Evolutionary conservation across 2,797 vertebrate species (phyloP).

Genomic region (Ceryle rudis): DNA sequence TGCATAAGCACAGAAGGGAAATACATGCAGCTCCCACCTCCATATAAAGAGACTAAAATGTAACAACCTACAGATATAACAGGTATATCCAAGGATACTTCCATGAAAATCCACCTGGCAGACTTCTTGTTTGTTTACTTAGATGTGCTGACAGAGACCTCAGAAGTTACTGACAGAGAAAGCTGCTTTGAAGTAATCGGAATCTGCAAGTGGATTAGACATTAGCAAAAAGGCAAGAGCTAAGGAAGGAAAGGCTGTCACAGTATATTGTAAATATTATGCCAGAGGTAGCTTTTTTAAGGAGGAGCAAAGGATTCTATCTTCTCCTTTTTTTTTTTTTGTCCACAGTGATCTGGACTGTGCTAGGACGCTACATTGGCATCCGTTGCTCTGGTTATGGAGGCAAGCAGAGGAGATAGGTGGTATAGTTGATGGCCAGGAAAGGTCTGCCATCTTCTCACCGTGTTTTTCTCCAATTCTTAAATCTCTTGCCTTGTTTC

Average conservation of each 20-base stretch:
- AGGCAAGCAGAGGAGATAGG: background rate
- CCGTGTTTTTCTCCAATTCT: background rate
- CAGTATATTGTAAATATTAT: background rate
- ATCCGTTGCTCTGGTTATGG: background rate
- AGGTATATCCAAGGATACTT: background rate
- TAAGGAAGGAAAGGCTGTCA: background rate
- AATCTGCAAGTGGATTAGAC: background rate
- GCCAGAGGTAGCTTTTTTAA: background rate
- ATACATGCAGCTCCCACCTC: background rate
- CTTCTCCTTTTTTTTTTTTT: accelerated
- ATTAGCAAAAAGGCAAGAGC: background rate
- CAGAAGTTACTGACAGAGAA: background rate
- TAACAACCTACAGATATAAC: background rate
- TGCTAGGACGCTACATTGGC: background rate
- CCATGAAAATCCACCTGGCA: background rate
- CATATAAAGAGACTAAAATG: background rate
- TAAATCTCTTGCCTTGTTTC: background rate
- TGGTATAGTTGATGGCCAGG: background rate
- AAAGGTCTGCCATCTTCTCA: background rate
- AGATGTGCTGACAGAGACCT: background rate
- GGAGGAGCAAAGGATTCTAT: background rate
- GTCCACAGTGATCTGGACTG: background rate
- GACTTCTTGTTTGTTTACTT: background rate
- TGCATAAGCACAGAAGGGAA: background rate
- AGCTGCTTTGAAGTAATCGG: background rate